Evolutionary conservation across 1,140 invertebrate species (phyloP).

Genomic region (Asbolus verrucosus): DNA sequence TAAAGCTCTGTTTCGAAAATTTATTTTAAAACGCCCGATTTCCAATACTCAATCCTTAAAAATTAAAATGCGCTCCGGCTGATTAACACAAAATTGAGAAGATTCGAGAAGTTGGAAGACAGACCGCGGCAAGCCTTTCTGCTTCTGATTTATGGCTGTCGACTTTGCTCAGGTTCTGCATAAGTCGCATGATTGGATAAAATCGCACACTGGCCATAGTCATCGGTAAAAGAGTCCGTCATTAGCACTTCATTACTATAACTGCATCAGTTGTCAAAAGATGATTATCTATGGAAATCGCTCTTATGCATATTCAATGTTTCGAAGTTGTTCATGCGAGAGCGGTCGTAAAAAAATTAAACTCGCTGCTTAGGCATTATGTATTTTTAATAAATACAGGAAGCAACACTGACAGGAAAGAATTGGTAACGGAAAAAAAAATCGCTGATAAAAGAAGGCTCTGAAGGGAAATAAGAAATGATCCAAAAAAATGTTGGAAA

Average conservation of each 20-base stretch:
- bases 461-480: neutral
- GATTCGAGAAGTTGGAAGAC: constrained; percentile 1
- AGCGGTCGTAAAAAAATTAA: constrained; percentile 4
- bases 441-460: constrained; percentile 27
- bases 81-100: neutral
- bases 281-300: constrained; percentile 14
- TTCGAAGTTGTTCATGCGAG: neutral
- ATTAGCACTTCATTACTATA: neutral
- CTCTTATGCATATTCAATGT: constrained; percentile 19
- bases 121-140: neutral
- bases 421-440: neutral
- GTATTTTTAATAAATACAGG: constrained; percentile 20
- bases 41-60: constrained; percentile 3
- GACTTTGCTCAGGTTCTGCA: neutral
- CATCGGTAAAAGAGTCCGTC: too few relatives aligned
- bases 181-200: neutral
- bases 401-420: constrained; percentile 21
- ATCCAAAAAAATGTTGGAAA: constrained; percentile 11
- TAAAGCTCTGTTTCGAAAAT: constrained; percentile 25
- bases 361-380: neutral
- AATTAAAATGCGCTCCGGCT: neutral
- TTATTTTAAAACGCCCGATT: constrained; percentile 23
- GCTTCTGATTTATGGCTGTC: constrained; percentile 13
- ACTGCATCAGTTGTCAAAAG: constrained; percentile 7
- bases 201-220: too few relatives aligned